Percentiles rank a stretch among this genome's conserved stretches.
These are phyloP conservation scores for Lepus americanus DNA, from an alignment of 2,113 vertebrate genomes.

Conservation along the genomic window DNA sequence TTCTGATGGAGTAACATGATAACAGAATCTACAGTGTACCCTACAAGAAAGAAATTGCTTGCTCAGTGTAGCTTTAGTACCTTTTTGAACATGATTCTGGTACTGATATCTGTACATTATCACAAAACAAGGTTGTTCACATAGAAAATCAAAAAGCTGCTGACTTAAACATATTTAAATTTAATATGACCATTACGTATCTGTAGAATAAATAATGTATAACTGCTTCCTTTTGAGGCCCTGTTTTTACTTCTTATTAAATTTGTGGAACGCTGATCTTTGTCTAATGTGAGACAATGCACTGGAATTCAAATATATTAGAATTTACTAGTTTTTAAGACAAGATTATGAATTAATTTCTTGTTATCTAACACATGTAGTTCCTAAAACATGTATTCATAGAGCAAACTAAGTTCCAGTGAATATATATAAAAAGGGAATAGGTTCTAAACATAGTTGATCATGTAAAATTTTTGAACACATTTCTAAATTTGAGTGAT, in stretches of 20 bases:
- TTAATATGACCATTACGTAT: background rate
- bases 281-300: background rate
- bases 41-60: background rate
- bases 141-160: background rate
- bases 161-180: too few relatives aligned
- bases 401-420: background rate
- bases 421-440: conserved; percentile 40
- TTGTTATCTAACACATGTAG: background rate
- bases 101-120: background rate
- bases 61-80: background rate
- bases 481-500: background rate
- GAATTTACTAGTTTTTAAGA: background rate
- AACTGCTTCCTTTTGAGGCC: background rate
- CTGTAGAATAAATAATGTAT: background rate
- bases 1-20: background rate
- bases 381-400: background rate
- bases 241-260: background rate
- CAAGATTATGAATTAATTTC: background rate
- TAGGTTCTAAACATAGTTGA: background rate
- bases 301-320: background rate
- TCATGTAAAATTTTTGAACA: background rate
- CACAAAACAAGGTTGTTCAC: background rate
- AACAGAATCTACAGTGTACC: background rate
- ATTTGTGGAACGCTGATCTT: background rate
- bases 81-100: background rate